Base-by-base conservation (phyloP, 2,888 invertebrate genomes). In the Zygothrica quintamaculata region DNA sequence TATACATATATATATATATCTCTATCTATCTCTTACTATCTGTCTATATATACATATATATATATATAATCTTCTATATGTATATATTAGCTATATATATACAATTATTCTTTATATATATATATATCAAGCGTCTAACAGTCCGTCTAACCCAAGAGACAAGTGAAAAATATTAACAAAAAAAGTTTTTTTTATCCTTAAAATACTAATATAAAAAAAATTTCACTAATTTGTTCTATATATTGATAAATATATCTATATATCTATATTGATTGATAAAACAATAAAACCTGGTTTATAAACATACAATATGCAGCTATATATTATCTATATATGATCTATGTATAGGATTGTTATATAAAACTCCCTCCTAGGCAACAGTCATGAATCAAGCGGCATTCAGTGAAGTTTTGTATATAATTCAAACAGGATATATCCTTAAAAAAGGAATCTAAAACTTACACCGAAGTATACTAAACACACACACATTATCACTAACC, bases 1-100 rank as follows among this genome's bases (percentile, higher is more conserved):
- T 88, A 74, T 84, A 70, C 50, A 61, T 65, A 71, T 66, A 64
- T 65, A 75, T 62, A 51, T 64, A 74, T 65, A 75, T 70, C 58
- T 59, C 72, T 29, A 7, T 29, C 1, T 29, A 5, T 29, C 5
- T 29, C 29, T 29, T 9, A 8, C 29, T 29, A 5, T 29, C 29
- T 29, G 7, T 29, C 29, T 72, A 65, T 53, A 44, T 36, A 58
- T 60, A 67, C 43, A 62, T 72, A 69, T 44, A 26, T 57, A 43
- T 50, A 39, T 31, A 46, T 48, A 55, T 56, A 52, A 1, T 36
- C 5, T 36, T 59, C 26, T 58, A 50, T 36, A 44, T 67, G 64
- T 67, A 73, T 67, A 77, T 60, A 80, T 56, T 65, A 72, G 50
- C 71, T 58, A 47, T 70, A 44, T 70, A 43, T 57, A 48, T 47